These are phyloP conservation scores for Apodemia duryi DNA, from an alignment of 2,888 invertebrate species.

Conservation along the genomic window DNA sequence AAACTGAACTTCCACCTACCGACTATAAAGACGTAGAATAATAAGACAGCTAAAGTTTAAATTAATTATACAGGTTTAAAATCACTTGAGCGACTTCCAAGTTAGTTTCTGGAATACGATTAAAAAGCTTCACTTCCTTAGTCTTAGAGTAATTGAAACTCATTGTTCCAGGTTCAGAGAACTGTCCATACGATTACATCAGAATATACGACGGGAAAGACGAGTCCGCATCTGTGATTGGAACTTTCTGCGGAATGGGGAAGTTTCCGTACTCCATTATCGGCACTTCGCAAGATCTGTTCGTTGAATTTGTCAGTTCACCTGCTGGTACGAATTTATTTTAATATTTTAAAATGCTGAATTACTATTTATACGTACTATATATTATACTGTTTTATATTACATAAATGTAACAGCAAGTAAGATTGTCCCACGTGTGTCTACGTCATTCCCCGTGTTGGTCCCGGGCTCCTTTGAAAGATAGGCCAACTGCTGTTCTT, in stretches of 20 bases:
- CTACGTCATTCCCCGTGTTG: too few relatives aligned
- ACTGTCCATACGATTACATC: conserved; percentile 94
- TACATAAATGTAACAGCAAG: too few relatives aligned
- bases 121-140: conserved; percentile 3
- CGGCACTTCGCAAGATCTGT: conserved; percentile 92
- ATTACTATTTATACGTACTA: too few relatives aligned
- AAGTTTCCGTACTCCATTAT: conserved; percentile 97
- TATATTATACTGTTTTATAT: too few relatives aligned
- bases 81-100: conserved; percentile 2
- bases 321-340: conserved; percentile 82
- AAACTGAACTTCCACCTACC: not conserved
- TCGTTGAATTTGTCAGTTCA: conserved; percentile 93
- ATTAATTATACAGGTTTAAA: conserved; percentile 10
- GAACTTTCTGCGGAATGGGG: conserved; percentile 95
- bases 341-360: not conserved
- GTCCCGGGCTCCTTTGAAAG: too few relatives aligned
- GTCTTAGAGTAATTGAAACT: conserved; percentile 8
- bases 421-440: too few relatives aligned
- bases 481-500: too few relatives aligned
- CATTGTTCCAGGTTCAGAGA: conserved; percentile 82
- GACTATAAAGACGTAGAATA: not conserved
- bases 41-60: conserved; percentile 6
- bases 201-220: conserved; percentile 94
- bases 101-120: conserved; percentile 4
- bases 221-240: conserved; percentile 91